These are phyloP conservation scores for Agrotis puta DNA, from an alignment of 2,888 invertebrate species.

Conservation along the genomic window DNA sequence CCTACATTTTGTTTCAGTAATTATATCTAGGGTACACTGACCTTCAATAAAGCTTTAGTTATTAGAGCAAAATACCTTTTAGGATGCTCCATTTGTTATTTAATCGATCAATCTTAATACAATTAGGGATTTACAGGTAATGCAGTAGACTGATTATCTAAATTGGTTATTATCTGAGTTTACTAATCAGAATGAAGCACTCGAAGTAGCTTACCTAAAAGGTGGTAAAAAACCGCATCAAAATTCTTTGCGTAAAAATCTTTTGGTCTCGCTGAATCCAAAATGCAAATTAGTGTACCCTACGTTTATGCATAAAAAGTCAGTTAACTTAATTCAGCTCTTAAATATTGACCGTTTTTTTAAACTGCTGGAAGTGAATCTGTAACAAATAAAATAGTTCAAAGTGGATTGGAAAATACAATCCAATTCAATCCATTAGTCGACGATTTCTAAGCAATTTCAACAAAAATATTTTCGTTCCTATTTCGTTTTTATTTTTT, in stretches of 20 bases:
- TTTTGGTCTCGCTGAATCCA: not conserved
- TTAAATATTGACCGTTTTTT: not conserved
- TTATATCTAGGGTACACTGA: conserved; percentile 38
- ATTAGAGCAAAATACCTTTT: conserved; percentile 28
- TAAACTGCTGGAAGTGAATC: not conserved
- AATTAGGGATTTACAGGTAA: not conserved
- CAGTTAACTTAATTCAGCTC: not conserved
- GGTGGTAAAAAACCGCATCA: too few relatives aligned
- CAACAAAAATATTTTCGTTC: conserved; percentile 2
- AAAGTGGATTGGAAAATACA: not conserved
- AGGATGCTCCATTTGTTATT: not conserved
- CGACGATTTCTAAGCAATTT: not conserved
- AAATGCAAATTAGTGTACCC: not conserved
- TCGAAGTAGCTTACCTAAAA: too few relatives aligned
- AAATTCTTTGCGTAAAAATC: not conserved
- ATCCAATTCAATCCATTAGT: not conserved
- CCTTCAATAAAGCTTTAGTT: conserved; percentile 30
- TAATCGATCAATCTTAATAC: not conserved
- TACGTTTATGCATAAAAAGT: not conserved
- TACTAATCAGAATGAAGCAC: too few relatives aligned
- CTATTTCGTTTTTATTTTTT: not conserved
- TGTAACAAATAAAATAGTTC: conserved; percentile 9
- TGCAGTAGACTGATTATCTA: too few relatives aligned
- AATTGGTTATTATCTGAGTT: too few relatives aligned
- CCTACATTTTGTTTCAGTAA: conserved; percentile 30